Evolutionary conservation across 2,888 invertebrate genomes (phyloP).

Genomic region (Diplolepis rosae): DNA sequence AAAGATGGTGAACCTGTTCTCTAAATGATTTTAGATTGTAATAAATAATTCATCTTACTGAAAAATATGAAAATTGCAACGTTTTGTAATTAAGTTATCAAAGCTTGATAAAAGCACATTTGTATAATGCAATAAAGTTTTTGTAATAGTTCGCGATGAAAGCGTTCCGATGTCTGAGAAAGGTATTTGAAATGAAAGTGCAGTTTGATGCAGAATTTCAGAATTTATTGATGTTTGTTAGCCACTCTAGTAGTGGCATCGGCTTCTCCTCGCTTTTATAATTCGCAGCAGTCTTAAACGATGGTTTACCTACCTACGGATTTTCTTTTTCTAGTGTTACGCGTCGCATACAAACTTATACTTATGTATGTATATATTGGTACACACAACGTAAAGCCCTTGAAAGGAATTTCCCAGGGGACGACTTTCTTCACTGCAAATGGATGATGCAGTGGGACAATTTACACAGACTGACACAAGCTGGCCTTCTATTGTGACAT

Average conservation of each 20-base stretch:
- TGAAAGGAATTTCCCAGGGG: slow-evolving; percentile 56
- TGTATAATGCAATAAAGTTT: not conserved
- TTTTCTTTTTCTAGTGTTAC: slow-evolving; percentile 25
- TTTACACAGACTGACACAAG: slow-evolving; percentile 56
- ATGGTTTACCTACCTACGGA: slow-evolving; percentile 26
- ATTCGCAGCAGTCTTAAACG: slow-evolving; percentile 4
- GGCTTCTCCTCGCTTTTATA: slow-evolving; percentile 6
- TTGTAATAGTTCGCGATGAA: not conserved
- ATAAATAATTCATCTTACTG: too few species aligned
- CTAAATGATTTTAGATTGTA: not conserved
- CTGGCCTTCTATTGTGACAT: slow-evolving; percentile 45
- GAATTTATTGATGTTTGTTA: not conserved
- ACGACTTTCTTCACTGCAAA: slow-evolving; percentile 50
- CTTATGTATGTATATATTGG: not conserved
- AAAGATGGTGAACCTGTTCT: not conserved
- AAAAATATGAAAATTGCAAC: too few species aligned
- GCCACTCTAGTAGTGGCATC: not conserved
- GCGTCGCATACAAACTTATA: slow-evolving; percentile 6
- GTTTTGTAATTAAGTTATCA: not conserved
- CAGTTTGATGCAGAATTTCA: slow-evolving; percentile 6
- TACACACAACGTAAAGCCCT: slow-evolving; percentile 44
- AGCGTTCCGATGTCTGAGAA: not conserved
- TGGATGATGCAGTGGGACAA: slow-evolving; percentile 53
- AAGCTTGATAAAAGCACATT: not conserved
- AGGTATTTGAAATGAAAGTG: slow-evolving; percentile 1